phyloP scores from a whole-genome alignment of 1,140 invertebrate genomes.

The Dufourea novaeangliae region DNA sequence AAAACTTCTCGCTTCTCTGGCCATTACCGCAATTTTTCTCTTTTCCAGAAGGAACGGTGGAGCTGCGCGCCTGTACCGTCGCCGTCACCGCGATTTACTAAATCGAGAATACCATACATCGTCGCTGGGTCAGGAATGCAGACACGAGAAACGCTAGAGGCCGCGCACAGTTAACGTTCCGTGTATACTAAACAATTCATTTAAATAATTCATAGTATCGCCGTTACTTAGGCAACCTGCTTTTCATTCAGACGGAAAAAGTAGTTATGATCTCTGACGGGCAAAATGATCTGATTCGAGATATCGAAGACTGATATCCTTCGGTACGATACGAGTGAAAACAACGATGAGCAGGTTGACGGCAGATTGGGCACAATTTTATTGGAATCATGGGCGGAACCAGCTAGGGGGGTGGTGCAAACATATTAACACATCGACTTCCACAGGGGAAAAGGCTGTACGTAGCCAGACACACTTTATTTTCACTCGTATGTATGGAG shows the following conservation, averaged over 20 bases:
- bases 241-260: conserved; percentile 16
- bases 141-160: neutral
- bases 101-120: neutral
- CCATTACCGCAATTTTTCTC: neutral
- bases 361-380: no score
- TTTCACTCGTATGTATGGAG: no score
- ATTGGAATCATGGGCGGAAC: no score
- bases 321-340: conserved; percentile 1
- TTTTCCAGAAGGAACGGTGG: neutral
- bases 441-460: no score
- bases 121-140: neutral
- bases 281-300: conserved; percentile 42
- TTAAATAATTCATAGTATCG: conserved; percentile 34
- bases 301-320: conserved; percentile 26
- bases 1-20: conserved; percentile 7
- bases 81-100: neutral
- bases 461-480: no score
- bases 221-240: conserved; percentile 15
- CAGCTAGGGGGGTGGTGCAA: no score
- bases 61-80: no score
- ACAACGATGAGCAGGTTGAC: conserved; percentile 26
- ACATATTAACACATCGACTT: no score
- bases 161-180: neutral
- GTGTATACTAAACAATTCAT: conserved; percentile 24
- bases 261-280: no score